Evolutionary conservation across 2,113 vertebrate species (phyloP), one percentile per base, ranked within the genome.

Genomic region (Dinomys branickii): DNA sequence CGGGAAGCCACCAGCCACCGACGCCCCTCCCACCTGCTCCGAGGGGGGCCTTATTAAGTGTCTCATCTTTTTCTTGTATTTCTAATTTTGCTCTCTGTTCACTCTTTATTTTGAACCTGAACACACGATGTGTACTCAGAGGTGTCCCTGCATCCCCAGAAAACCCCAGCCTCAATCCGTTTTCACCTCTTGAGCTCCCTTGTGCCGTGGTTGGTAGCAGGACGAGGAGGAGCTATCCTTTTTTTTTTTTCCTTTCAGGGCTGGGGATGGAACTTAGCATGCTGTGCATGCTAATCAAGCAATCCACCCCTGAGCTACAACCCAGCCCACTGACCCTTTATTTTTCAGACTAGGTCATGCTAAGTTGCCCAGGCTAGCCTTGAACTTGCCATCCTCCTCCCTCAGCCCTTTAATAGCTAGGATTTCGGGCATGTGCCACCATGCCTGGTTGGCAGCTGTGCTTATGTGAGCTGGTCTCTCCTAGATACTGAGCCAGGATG

Each of bases 401-500:
- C 73, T 77, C 73, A 47, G 41, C 41, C 41, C 71, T 75, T 30
- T 47, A 47, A 77, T 28, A 47, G 41, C 41, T 47, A 77, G 73
- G 73, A 47, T 77, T 28, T 30, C 26, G 30, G 41, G 73, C 41
- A 28, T 30, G 41, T 75, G 24, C 73, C 41, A 47, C 73, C 73
- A 77, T 28, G 13, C 73, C 41, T 47, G 73, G 41, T 4, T 47
- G 47, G 71, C 41, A 44, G 1, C 12, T 47, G 3, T 44, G 44
- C 3, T n/a, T 19, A 7, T 50, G 63, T 0, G 5, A 26, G 26
- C 8, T 1, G 0, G 69, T 22, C 38, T n/a, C 24, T 26, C 54
- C 35, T 41, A 54, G 83, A 33, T 4, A 17, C 9, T 67, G 67
- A 17, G 38, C 73, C 50, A 33, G 50, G 77, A 63, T 12, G 4